phyloP scores from a whole-genome alignment of 2,888 invertebrate genomes.

The Lasioglossum lativentre region DNA sequence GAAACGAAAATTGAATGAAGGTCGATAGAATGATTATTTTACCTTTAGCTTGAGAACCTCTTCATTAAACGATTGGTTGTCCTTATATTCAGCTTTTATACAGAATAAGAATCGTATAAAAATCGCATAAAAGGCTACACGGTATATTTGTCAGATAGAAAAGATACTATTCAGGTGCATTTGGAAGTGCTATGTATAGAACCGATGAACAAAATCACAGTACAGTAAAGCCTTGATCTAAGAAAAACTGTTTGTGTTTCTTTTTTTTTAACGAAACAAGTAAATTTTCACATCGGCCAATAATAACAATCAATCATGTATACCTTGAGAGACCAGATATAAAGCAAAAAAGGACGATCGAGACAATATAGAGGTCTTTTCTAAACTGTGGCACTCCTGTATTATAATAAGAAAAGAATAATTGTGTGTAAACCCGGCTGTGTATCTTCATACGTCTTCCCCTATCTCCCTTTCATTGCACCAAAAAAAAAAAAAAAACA shows the following conservation, averaged over 20 bases:
- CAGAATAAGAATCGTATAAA: background rate
- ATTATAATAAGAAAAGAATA: conserved; percentile 37
- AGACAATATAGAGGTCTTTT: conserved; percentile 51
- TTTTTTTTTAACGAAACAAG: background rate
- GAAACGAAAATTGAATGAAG: background rate
- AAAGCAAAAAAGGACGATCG: conserved; percentile 26
- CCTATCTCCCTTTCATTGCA: conserved; percentile 52
- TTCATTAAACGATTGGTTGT: background rate
- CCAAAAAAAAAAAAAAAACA: conserved; percentile 38
- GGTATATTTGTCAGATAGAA: background rate
- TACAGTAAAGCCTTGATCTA: background rate
- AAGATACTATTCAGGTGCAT: background rate
- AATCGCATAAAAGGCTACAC: background rate
- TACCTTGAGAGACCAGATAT: conserved; percentile 3
- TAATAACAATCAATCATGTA: conserved; percentile 13
- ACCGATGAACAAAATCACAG: background rate
- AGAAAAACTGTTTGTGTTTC: background rate
- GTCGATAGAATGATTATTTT: background rate
- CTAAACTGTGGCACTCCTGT: conserved; percentile 46
- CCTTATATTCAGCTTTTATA: background rate
- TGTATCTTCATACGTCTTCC: conserved; percentile 67
- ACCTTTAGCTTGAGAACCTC: background rate
- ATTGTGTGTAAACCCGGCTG: conserved; percentile 67
- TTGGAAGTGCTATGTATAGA: background rate
- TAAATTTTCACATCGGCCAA: conserved; percentile 9